Percentiles rank a stretch among this genome's conserved stretches.
These are phyloP conservation scores for Synanthedon tipuliformis DNA, from an alignment of 2,888 invertebrate species.

Conservation along the genomic window DNA sequence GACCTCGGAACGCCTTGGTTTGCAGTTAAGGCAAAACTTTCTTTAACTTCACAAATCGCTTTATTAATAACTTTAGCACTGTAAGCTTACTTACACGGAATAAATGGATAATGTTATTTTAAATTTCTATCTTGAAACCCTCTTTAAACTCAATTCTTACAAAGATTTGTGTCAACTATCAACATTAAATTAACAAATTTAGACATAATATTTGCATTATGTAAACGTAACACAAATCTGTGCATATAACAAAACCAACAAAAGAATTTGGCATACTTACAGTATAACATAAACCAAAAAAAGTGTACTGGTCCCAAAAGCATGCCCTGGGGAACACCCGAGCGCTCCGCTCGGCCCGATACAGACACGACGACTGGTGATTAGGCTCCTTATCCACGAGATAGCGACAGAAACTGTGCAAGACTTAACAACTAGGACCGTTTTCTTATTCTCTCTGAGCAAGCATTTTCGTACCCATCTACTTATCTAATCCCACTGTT, in stretches of 20 bases:
- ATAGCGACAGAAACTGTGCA: slow-evolving; percentile 70
- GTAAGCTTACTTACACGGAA: slow-evolving; percentile 15
- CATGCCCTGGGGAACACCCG: slow-evolving; percentile 60
- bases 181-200: neutral
- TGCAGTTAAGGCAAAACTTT: slow-evolving; percentile 48
- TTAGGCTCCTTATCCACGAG: slow-evolving; percentile 69
- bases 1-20: slow-evolving; percentile 48
- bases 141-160: neutral
- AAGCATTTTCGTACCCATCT: slow-evolving; percentile 59
- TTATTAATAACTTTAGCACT: slow-evolving; percentile 51
- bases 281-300: slow-evolving; percentile 66
- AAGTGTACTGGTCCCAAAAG: slow-evolving; percentile 69
- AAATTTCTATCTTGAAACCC: neutral
- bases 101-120: no score
- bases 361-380: slow-evolving; percentile 69
- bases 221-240: slow-evolving; percentile 37
- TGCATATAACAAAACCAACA: slow-evolving; percentile 53
- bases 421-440: slow-evolving; percentile 70
- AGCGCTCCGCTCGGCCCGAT: slow-evolving; percentile 59
- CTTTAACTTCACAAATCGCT: slow-evolving; percentile 57
- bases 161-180: neutral
- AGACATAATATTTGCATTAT: neutral
- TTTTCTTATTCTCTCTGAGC: slow-evolving; percentile 66
- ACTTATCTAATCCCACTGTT: slow-evolving; percentile 60
- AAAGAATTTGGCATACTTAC: slow-evolving; percentile 69